A percentile compares a stretch with the other conserved stretches of the same genome.
These are phyloP conservation scores for Poeciliopsis occidentalis DNA, from an alignment of 2,113 vertebrate species.

Conservation along the genomic window DNA sequence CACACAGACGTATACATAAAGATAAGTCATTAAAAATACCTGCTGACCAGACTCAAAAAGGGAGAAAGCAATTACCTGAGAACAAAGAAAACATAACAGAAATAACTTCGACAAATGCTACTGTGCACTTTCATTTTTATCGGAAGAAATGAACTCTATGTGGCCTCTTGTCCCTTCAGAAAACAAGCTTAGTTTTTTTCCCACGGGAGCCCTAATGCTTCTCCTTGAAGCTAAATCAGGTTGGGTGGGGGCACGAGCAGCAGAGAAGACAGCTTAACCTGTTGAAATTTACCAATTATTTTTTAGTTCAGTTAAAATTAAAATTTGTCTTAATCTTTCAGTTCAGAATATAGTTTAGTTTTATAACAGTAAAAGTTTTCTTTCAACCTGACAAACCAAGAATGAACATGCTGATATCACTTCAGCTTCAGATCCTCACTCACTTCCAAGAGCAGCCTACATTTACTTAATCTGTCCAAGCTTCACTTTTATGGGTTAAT, in stretches of 20 bases:
- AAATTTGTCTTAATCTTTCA: background rate
- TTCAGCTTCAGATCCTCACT: background rate
- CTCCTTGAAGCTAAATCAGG: conserved; percentile 22
- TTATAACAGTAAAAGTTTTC: background rate
- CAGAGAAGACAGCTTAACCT: background rate
- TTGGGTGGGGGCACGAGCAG: conserved; percentile 15
- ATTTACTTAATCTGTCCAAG: background rate
- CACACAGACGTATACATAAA: conserved; percentile 28
- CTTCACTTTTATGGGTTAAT: background rate
- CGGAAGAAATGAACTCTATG: conserved; percentile 50
- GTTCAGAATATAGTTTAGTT: background rate
- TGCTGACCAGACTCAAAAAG: conserved; percentile 53
- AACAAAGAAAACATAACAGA: conserved; percentile 40
- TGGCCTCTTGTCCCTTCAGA: conserved; percentile 45
- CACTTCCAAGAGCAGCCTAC: background rate
- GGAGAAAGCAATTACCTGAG: conserved; percentile 36
- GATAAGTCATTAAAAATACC: conserved; percentile 55
- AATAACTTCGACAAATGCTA: conserved; percentile 57
- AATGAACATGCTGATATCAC: background rate
- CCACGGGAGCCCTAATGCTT: conserved; percentile 23
- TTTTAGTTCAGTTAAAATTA: background rate
- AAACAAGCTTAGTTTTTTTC: conserved; percentile 48
- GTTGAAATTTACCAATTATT: background rate
- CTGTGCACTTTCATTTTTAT: conserved; percentile 63
- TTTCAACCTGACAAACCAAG: background rate